Percentiles rank a stretch among this genome's conserved stretches.
These are phyloP conservation scores for Sarotherodon lohbergeri DNA, from an alignment of 2,113 vertebrate species.

Conservation along the genomic window DNA sequence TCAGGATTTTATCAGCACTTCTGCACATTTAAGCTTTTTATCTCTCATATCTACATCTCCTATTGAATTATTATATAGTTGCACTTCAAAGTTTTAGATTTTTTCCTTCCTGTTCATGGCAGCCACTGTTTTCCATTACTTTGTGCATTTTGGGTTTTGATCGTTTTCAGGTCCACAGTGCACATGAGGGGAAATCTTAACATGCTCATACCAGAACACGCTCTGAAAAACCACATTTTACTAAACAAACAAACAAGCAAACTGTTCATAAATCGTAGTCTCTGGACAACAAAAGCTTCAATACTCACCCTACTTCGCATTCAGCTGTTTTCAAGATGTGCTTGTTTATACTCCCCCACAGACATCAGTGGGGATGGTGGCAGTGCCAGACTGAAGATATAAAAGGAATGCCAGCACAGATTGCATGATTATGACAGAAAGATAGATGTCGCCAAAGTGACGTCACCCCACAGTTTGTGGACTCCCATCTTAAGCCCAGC, in stretches of 20 bases:
- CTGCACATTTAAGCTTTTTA: neutral
- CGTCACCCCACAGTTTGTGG: neutral
- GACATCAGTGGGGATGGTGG: neutral
- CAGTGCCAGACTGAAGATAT: neutral
- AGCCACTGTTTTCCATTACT: neutral
- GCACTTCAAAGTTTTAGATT: neutral
- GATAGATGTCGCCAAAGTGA: neutral
- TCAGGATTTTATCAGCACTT: neutral
- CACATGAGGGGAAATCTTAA: neutral
- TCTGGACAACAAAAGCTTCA: neutral
- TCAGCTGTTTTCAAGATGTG: neutral
- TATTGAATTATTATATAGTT: neutral
- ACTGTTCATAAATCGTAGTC: neutral
- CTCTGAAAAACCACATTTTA: neutral
- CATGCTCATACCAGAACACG: neutral
- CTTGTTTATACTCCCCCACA: neutral
- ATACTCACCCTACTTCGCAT: neutral
- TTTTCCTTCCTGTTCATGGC: neutral
- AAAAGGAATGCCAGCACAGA: neutral
- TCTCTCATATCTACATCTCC: neutral
- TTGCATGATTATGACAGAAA: neutral
- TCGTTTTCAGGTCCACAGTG: neutral
- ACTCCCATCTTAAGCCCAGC: neutral
- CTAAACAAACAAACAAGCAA: neutral
- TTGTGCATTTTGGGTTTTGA: neutral